Conservation (phyloP, 2,888 invertebrate species). For the Willowsia nigromaculata region DNA sequence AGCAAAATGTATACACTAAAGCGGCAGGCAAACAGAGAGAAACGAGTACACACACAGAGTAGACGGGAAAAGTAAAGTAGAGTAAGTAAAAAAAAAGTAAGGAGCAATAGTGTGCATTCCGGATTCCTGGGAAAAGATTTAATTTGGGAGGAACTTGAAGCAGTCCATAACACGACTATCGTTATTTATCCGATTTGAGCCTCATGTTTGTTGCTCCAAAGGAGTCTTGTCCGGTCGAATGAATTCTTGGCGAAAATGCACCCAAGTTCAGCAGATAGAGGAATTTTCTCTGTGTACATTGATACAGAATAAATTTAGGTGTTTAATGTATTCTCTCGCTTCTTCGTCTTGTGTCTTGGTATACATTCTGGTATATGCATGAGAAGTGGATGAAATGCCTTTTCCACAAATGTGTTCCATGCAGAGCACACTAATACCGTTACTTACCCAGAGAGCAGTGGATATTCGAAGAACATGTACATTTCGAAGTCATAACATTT, state of each 20-base stretch:
- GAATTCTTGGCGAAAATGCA: constrained; percentile 51
- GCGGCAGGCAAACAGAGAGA: neutral
- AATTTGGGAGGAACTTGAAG: constrained; percentile 62
- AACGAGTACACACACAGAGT: neutral
- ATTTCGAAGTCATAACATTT: constrained; percentile 37
- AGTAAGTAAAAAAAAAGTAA: constrained; percentile 17
- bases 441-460: constrained; percentile 36
- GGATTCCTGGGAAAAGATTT: constrained; percentile 62
- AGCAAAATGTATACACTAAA: neutral
- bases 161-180: constrained; percentile 63
- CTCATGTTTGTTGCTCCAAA: constrained; percentile 58
- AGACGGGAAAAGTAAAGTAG: neutral
- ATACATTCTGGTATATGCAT: neutral
- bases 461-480: constrained; percentile 40
- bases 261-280: constrained; percentile 7
- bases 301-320: constrained; percentile 38
- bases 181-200: constrained; percentile 68
- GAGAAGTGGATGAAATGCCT: constrained; percentile 42
- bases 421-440: constrained; percentile 23
- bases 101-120: constrained; percentile 24
- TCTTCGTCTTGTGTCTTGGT: neutral
- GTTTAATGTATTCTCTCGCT: constrained; percentile 37
- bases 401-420: constrained; percentile 34
- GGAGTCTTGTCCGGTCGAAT: constrained; percentile 61
- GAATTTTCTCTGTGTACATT: constrained; percentile 24